Evolutionary conservation across 2,113 vertebrate genomes (phyloP).

Genomic region (Serilophus lunatus): DNA sequence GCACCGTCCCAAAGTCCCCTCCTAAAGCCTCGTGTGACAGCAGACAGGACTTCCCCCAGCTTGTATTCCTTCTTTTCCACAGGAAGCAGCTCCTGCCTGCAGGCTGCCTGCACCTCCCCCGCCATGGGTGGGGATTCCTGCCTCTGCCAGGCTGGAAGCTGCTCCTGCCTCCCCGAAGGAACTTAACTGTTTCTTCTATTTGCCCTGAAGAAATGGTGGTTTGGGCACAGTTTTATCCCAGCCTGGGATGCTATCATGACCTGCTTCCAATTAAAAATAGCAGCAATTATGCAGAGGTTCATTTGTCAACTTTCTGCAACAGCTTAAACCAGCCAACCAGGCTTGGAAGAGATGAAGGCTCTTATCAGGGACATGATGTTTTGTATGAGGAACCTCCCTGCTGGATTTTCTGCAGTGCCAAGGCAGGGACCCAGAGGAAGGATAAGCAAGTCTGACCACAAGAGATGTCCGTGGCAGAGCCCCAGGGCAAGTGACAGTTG

Average conservation of each 20-base stretch:
- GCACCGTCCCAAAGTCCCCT: not conserved
- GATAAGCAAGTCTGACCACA: not conserved
- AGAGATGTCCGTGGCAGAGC: not conserved
- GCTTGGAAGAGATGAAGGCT: not conserved
- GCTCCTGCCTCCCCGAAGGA: not conserved
- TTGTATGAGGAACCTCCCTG: not conserved
- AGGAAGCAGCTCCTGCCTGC: not conserved
- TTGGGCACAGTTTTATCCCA: not conserved
- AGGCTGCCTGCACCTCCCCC: not conserved
- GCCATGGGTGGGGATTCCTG: not conserved
- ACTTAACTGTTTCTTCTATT: not conserved
- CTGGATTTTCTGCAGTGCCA: not conserved
- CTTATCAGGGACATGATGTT: not conserved
- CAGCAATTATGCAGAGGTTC: not conserved
- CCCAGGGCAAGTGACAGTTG: not conserved
- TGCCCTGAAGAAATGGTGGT: not conserved
- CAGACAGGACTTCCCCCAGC: not conserved
- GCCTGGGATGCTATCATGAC: not conserved
- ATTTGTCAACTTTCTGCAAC: not conserved
- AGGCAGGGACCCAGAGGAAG: not conserved
- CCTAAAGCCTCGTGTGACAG: accelerated
- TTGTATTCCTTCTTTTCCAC: not conserved
- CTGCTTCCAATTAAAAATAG: not conserved
- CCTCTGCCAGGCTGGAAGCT: not conserved
- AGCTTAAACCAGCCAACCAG: not conserved